Evolutionary conservation across 2,888 invertebrate species (phyloP).

Genomic region (Caenorhabditis drosophilae): DNA sequence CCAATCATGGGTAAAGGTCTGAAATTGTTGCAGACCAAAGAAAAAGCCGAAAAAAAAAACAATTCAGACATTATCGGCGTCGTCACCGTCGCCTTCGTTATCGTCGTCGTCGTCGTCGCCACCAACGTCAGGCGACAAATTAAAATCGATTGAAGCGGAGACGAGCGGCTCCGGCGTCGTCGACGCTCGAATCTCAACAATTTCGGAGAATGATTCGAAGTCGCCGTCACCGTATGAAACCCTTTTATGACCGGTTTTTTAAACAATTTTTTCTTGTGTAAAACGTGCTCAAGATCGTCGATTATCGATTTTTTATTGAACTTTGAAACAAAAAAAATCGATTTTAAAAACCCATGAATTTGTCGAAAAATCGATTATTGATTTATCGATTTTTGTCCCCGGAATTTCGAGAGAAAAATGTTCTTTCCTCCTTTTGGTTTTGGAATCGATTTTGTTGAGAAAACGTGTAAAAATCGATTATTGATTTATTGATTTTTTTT

Average conservation of each 20-base stretch:
- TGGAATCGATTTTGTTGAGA: no score
- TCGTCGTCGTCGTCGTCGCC: conserved; percentile 12
- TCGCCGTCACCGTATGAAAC: conserved; percentile 24
- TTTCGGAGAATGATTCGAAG: conserved; percentile 8
- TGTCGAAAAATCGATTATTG: no score
- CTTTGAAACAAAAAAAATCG: neutral
- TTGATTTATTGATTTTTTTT: no score
- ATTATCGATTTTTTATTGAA: neutral
- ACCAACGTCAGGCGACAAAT: conserved; percentile 28
- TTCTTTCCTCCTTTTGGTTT: no score
- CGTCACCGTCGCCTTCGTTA: neutral
- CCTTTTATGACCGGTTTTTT: conserved; percentile 11
- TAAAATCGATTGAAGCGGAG: conserved; percentile 35
- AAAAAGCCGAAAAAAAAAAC: neutral
- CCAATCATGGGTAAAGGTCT: conserved; percentile 15
- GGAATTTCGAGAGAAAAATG: no score
- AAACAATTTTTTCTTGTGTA: conserved; percentile 1
- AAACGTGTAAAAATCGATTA: no score
- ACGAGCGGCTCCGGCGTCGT: conserved; percentile 17
- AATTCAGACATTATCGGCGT: no score
- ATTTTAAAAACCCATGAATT: neutral
- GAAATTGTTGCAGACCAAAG: neutral
- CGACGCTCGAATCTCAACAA: conserved; percentile 10
- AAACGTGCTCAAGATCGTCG: neutral
- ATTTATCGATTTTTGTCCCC: no score